These are phyloP conservation scores for Strigamia maritima DNA, from an alignment of 2,888 invertebrate species.

Conservation along the genomic window DNA sequence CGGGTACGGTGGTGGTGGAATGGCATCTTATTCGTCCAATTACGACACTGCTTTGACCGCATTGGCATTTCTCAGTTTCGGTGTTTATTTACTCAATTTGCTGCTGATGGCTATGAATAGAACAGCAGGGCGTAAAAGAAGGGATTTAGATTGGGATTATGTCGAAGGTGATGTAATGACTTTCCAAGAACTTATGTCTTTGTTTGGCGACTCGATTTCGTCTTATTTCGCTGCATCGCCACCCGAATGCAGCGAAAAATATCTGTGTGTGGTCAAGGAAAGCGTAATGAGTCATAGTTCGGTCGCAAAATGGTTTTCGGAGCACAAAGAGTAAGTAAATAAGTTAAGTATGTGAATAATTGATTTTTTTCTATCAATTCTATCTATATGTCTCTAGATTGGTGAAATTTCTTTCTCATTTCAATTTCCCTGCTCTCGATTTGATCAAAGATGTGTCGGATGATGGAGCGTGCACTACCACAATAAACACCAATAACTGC, in stretches of 20 bases:
- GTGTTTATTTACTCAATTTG: slow-evolving; percentile 41
- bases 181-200: not conserved
- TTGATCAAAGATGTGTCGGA: not conserved
- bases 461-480: not conserved
- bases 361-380: no score
- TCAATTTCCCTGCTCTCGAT: not conserved
- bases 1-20: not conserved
- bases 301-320: not conserved
- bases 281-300: slow-evolving; percentile 1
- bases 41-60: slow-evolving; percentile 41
- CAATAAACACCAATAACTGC: not conserved
- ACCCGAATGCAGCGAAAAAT: slow-evolving; percentile 14
- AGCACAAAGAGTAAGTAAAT: not conserved
- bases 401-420: not conserved
- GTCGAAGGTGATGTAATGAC: slow-evolving; percentile 5
- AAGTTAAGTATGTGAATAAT: no score
- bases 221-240: not conserved
- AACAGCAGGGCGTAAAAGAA: not conserved
- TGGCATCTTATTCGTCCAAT: slow-evolving; percentile 32
- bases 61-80: slow-evolving; percentile 41
- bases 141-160: slow-evolving; percentile 20
- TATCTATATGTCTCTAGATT: not conserved
- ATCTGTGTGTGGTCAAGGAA: not conserved
- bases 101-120: slow-evolving; percentile 37
- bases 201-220: not conserved